Evolutionary conservation across 2,113 vertebrate genomes (phyloP), one percentile per base, ranked within the genome.

Genomic region (Cheilinus undulatus): DNA sequence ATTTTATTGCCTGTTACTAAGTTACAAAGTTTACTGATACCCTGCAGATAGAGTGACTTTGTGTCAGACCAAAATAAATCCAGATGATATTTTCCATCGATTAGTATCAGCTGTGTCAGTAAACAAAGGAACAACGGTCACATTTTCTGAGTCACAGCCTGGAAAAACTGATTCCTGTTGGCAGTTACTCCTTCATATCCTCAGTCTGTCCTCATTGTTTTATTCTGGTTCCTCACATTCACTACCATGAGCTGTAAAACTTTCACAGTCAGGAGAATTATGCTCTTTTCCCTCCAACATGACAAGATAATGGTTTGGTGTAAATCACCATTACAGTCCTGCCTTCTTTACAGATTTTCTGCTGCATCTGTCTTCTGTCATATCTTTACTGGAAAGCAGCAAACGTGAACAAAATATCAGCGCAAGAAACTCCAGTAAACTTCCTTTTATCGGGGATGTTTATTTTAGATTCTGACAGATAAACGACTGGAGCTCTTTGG

Each of bases 21-120:
- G 45, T 46, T 50, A 27, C 32, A 20, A 26, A 48, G 5, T 30
- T 3, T 28, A 51, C 23, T 48, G 40, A 58, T 49, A 28, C 15
- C 22, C 63, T 36, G 14, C 17, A 34, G 17, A 45, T 36, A n/a
- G 36, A 57, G 53, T 76, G 51, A 11, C 45, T 36, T 14, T 50
- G 52, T n/a, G 46, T 53, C 64, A 63, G 23, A 48, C 57, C 45
- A 27, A 77, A 81, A 59, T 24, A 40, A 38, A 60, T 22, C 79
- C 70, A 68, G 46, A 82, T 76, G 76, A 78, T 19, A 7, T 50
- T 59, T 56, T 17, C 7, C 10, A 38, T 49, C 73, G 53, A 80
- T 73, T 43, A 13, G 24, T 40, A 27, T 73, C 65, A 71, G 56
- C 65, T 66, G 59, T 42, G 36, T 56, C 30, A 26, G 19, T 46